Evolutionary conservation across 2,797 vertebrate species (phyloP), one percentile per base, ranked within the genome.

Genomic region (Microchirus variegatus): DNA sequence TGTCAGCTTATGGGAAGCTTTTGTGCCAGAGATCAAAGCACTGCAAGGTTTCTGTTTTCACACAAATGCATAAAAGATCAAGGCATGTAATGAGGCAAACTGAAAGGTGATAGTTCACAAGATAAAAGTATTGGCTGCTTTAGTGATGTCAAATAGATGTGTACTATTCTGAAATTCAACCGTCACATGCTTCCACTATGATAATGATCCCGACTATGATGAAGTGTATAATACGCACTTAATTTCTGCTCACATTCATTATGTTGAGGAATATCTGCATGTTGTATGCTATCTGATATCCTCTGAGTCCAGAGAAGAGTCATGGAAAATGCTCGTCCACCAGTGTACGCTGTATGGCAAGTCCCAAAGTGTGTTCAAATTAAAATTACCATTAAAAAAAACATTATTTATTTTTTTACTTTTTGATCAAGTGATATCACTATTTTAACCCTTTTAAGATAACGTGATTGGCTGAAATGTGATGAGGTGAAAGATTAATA

Each of bases 41-140:
- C 60, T 62, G 43, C 41, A 72, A 71, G 72, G 71, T 73, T 73
- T 92, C 78, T 87, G 84, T 88, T 88, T 91, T 93, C 84, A 93
- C 63, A 65, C 48, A 52, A 72, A 93, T 93, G 94, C 91, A 87
- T 84, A 93, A 89, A 90, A 90, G 78, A 91, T 88, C 88, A 90
- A 89, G 81, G 80, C 70, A 11, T 26, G 64, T 86, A 89, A 92
- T 88, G 86, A 87, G 79, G 75, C 85, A 87, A 83, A 82, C 84
- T 87, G 86, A 88, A 75, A 89, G 89, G 87, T 90, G 85, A 88
- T 79, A 81, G 84, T 90, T 87, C 80, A 85, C 59, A 59, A 64
- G 84, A 89, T 87, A 77, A 88, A 84, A 87, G 89, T 65, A 56
- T 61, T 40, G 72, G 46, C 50, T 81, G 80, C 66, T 67, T 77